Base-by-base conservation (phyloP, 2,888 invertebrate genomes). In the Caprella mutica region DNA sequence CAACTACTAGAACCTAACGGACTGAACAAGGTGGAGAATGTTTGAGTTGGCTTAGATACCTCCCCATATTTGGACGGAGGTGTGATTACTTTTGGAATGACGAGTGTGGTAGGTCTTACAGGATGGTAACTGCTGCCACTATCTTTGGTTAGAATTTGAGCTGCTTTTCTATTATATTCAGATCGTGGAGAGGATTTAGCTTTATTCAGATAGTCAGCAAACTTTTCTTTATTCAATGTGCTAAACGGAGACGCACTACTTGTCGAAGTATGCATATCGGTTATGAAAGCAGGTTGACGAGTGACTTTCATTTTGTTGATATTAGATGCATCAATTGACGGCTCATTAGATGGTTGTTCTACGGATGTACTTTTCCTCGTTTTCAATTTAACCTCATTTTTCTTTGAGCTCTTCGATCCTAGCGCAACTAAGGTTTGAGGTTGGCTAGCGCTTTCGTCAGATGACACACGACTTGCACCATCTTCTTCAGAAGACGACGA, bases 381-480 rank as follows among this genome's bases (percentile, higher is more conserved):
- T 14, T 23, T 21, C n/a, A 52, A 21, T 9, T 39, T 12, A 9
- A 52, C 52, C 23, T 63, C 57, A 21, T 59, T 63, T 43, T 63
- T 63, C 51, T 44, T 43, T 23, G 35, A 55, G 33, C 57, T 53
- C 39, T 59, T 63, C 39, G 62, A 63, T 19, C 62, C 62, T 14
- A 63, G 55, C 21, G 59, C 59, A 6, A 63, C 62, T 5, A 63
- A 42, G 12, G 62, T 55, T 29, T 52, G 62, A 2, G 56, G 48
- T 19, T 44, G 29, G 14, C 48, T 29, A n/a, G 48, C 21, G 6
- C 50, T 51, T 12, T 55, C 62, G 39, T 53, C 54, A 4, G 48
- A 26, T 17, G 44, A 33, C 14, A 30, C 30, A 2, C n/a, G 29
- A n/a, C 30, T 30, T 2, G 48, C 30, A n/a, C 29, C 26, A 26